These are phyloP conservation scores for Lysiphlebus fabarum DNA, from an alignment of 1,140 invertebrate species.

Conservation along the genomic window DNA sequence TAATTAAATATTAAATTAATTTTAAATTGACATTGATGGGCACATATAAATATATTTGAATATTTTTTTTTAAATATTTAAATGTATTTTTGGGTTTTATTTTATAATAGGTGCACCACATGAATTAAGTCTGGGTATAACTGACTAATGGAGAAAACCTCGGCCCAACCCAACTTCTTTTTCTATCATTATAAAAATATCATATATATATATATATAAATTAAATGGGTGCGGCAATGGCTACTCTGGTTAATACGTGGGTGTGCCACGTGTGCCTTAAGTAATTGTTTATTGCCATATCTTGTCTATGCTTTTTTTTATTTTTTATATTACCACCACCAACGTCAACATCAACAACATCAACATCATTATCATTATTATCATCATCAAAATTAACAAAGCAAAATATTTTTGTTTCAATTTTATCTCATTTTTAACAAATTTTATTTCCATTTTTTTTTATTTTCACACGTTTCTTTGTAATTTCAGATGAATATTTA, in stretches of 20 bases:
- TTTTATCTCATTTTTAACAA: too few species aligned
- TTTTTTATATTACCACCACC: conserved; percentile 24
- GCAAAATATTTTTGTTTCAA: too few species aligned
- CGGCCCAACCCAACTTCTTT: conserved; percentile 5
- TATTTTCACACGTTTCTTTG: too few species aligned
- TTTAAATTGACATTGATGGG: too few species aligned
- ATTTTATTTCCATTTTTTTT: too few species aligned
- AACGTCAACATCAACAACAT: too few species aligned
- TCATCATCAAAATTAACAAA: too few species aligned
- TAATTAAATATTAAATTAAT: too few species aligned
- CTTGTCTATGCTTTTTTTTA: conserved; percentile 31
- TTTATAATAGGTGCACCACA: not conserved
- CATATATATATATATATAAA: conserved; percentile 8
- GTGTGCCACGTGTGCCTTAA: conserved; percentile 48
- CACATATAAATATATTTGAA: too few species aligned
- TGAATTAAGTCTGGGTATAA: not conserved
- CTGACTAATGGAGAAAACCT: conserved; percentile 5
- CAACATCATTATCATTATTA: too few species aligned
- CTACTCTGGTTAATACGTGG: conserved; percentile 50
- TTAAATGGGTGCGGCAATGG: conserved; percentile 43
- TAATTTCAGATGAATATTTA: too few species aligned
- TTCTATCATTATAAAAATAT: not conserved
- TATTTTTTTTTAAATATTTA: too few species aligned
- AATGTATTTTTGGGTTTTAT: not conserved
- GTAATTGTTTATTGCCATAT: conserved; percentile 53